phyloP scores from a whole-genome alignment of 1,140 invertebrate genomes.

The Drosophila seguyi region DNA sequence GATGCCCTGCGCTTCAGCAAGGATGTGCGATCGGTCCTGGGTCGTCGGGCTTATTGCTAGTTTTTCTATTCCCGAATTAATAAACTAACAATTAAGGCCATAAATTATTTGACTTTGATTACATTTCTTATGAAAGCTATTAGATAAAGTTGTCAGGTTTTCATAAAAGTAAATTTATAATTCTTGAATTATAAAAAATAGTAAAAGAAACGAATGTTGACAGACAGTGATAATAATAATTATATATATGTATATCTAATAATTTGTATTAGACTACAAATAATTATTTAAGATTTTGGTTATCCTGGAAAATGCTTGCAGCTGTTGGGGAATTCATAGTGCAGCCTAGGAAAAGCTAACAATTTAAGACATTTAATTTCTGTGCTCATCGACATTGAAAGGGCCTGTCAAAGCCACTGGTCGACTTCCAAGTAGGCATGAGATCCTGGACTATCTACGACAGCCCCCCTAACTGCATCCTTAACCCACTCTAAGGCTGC shows the following conservation, averaged over 20 bases:
- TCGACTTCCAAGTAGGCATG: background rate
- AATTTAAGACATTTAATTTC: constrained; percentile 10
- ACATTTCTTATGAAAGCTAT: too few relatives aligned
- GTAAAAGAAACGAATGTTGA: too few relatives aligned
- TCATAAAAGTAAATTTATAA: too few relatives aligned
- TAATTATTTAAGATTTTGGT: background rate
- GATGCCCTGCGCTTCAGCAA: constrained; percentile 67
- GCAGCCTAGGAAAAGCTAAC: background rate
- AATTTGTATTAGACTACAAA: too few relatives aligned
- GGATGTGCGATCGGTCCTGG: constrained; percentile 58
- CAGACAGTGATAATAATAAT: too few relatives aligned
- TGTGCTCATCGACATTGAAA: background rate
- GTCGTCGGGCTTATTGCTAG: constrained; percentile 8
- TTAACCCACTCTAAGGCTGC: background rate
- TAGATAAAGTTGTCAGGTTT: too few relatives aligned
- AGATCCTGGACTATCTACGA: background rate
- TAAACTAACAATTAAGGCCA: too few relatives aligned
- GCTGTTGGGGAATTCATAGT: background rate
- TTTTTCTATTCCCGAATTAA: too few relatives aligned
- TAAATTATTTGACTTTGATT: too few relatives aligned
- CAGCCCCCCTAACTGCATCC: background rate
- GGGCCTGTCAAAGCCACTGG: constrained; percentile 2
- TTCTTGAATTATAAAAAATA: too few relatives aligned
- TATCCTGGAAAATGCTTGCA: background rate
- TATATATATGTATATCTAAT: too few relatives aligned